Evolutionary conservation across 2,888 invertebrate genomes (phyloP).

Genomic region (Dicyrtomina minuta): DNA sequence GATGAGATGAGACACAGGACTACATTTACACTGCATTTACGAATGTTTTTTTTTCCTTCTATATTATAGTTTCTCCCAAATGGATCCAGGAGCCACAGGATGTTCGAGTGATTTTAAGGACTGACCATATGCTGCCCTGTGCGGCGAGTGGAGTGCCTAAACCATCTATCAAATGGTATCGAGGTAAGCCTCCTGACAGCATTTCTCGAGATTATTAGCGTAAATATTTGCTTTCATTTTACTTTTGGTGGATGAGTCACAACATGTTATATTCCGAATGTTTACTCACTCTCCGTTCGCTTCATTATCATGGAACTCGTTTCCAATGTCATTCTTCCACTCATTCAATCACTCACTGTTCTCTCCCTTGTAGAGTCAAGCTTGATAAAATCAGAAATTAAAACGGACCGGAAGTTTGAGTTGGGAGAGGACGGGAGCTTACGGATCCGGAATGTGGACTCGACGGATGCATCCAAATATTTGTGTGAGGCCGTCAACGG

Average conservation of each 20-base stretch:
- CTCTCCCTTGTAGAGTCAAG: constrained; percentile 2
- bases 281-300: too few species aligned
- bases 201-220: not conserved
- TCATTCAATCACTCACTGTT: not conserved
- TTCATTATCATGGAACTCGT: not conserved
- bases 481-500: constrained; percentile 57
- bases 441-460: constrained; percentile 49
- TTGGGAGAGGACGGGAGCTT: constrained; percentile 44
- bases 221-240: not conserved
- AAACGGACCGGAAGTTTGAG: constrained; percentile 44
- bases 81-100: constrained; percentile 57
- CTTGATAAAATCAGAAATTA: constrained; percentile 40
- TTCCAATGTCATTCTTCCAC: not conserved
- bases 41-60: too few species aligned
- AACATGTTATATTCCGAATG: too few species aligned
- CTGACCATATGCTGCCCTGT: constrained; percentile 55
- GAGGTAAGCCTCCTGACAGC: constrained; percentile 33
- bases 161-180: constrained; percentile 56
- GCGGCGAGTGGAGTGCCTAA: constrained; percentile 56
- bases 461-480: constrained; percentile 56
- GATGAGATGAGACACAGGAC: too few species aligned
- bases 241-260: not conserved
- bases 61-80: constrained; percentile 56
- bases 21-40: too few species aligned
- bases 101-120: constrained; percentile 55